Evolutionary conservation across 2,113 vertebrate species (phyloP).

Genomic region (Python bivittatus): DNA sequence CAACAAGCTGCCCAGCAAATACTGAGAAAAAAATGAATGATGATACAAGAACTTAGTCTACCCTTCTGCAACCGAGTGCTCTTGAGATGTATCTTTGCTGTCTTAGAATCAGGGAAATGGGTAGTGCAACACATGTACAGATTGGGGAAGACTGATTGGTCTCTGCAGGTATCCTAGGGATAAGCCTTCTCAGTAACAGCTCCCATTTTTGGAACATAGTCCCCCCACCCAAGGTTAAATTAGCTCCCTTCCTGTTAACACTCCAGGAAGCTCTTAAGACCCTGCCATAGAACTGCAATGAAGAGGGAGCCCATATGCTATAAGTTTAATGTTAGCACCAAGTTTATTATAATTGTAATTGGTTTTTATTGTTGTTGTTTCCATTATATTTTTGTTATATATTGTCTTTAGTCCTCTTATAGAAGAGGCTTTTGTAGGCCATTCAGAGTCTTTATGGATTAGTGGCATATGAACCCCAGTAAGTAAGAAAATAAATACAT

Average conservation of each 20-base stretch:
- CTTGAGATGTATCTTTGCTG: background rate
- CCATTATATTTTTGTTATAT: too few relatives aligned
- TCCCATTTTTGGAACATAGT: background rate
- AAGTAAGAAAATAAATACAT: too few relatives aligned
- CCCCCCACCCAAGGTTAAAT: background rate
- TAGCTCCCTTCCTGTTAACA: background rate
- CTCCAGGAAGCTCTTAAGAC: background rate
- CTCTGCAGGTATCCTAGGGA: background rate
- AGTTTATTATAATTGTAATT: background rate
- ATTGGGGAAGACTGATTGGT: background rate
- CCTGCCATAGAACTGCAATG: background rate
- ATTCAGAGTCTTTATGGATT: too few relatives aligned
- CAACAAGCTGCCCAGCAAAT: background rate
- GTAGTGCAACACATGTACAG: background rate
- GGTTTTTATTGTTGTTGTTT: background rate
- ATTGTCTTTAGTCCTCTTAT: too few relatives aligned
- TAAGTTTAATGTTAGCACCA: background rate
- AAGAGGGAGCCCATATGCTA: background rate
- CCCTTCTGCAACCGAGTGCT: background rate
- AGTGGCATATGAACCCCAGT: too few relatives aligned
- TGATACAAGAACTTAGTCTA: background rate
- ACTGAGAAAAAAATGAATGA: background rate
- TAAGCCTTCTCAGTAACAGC: background rate
- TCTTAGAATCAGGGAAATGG: background rate
- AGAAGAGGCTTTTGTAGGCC: too few relatives aligned